phyloP scores from a whole-genome alignment of 1,140 invertebrate genomes.

The Drosophila seguyi region DNA sequence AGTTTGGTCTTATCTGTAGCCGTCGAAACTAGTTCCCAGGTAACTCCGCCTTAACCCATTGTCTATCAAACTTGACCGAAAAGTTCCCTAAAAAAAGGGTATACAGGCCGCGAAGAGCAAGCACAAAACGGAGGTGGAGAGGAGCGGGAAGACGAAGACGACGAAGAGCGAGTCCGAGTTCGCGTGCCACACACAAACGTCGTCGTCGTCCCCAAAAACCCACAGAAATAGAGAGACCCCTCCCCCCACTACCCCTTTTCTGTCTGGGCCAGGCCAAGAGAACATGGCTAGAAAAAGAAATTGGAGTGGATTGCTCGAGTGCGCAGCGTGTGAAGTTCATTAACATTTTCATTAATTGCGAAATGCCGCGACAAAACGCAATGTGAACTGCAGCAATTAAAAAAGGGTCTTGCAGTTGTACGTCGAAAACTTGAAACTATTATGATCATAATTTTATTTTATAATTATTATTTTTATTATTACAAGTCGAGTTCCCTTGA shows the following conservation, averaged over 20 bases:
- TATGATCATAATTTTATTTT: neutral
- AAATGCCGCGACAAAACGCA: conserved; percentile 71
- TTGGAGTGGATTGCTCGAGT: conserved; percentile 55
- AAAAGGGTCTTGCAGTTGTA: conserved; percentile 37
- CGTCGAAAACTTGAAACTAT: neutral
- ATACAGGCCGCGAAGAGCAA: conserved; percentile 30
- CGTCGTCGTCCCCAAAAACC: conserved; percentile 23
- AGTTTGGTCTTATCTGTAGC: conserved; percentile 17
- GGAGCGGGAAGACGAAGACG: conserved; percentile 32
- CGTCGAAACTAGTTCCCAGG: conserved; percentile 44
- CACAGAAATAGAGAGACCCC: conserved; percentile 39
- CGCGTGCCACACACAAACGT: conserved; percentile 48
- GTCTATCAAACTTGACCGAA: conserved; percentile 34
- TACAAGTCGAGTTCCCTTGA: neutral
- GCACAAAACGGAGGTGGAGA: conserved; percentile 38
- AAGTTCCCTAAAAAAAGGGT: conserved; percentile 35
- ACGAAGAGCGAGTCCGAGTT: conserved; percentile 42
- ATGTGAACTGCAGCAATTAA: conserved; percentile 70
- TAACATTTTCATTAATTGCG: conserved; percentile 84
- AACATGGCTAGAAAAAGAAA: conserved; percentile 64
- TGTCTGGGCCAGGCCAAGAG: conserved; percentile 43
- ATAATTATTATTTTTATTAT: no score
- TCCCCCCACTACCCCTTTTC: neutral
- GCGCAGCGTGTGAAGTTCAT: conserved; percentile 84
- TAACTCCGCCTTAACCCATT: conserved; percentile 31